Conservation (phyloP, 2,888 invertebrate species). For the Leptopilina myrica region DNA sequence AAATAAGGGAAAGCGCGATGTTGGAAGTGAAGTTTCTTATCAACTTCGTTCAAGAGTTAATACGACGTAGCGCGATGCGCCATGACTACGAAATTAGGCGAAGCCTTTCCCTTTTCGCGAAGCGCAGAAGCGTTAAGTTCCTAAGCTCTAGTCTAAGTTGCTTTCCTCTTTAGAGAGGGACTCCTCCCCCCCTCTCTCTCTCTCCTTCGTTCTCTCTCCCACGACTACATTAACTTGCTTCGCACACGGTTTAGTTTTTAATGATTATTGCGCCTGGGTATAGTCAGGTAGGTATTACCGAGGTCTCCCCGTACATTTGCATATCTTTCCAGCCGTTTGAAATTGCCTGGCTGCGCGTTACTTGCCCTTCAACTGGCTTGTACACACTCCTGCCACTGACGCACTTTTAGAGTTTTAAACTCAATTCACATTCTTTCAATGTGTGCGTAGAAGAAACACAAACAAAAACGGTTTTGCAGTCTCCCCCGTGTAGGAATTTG, state of each 20-base stretch:
- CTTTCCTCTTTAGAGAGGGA: slow-evolving; percentile 47
- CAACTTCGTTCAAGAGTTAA: slow-evolving; percentile 18
- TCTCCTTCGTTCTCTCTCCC: neutral
- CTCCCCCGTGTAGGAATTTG: too few species aligned
- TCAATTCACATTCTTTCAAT: slow-evolving; percentile 47
- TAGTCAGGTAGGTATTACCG: slow-evolving; percentile 68
- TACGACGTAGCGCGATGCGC: slow-evolving; percentile 22
- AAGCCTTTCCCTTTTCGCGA: slow-evolving; percentile 28
- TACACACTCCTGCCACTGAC: slow-evolving; percentile 62
- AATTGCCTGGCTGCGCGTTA: slow-evolving; percentile 64
- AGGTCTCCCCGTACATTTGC: slow-evolving; percentile 70
- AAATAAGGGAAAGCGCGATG: slow-evolving; percentile 9
- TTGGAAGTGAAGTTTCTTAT: slow-evolving; percentile 32
- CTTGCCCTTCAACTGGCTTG: slow-evolving; percentile 53
- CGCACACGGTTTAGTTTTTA: slow-evolving; percentile 71
- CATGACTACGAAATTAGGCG: slow-evolving; percentile 36
- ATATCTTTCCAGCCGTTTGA: slow-evolving; percentile 73
- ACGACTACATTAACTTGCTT: slow-evolving; percentile 46
- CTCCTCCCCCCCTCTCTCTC: neutral
- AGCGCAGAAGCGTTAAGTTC: slow-evolving; percentile 45
- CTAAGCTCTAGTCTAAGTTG: slow-evolving; percentile 43
- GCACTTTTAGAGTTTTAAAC: slow-evolving; percentile 71
- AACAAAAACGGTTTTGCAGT: too few species aligned
- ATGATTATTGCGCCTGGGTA: slow-evolving; percentile 71
- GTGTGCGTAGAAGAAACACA: too few species aligned